Base-by-base conservation (phyloP, 2,888 invertebrate genomes). In the Molorchus minor region DNA sequence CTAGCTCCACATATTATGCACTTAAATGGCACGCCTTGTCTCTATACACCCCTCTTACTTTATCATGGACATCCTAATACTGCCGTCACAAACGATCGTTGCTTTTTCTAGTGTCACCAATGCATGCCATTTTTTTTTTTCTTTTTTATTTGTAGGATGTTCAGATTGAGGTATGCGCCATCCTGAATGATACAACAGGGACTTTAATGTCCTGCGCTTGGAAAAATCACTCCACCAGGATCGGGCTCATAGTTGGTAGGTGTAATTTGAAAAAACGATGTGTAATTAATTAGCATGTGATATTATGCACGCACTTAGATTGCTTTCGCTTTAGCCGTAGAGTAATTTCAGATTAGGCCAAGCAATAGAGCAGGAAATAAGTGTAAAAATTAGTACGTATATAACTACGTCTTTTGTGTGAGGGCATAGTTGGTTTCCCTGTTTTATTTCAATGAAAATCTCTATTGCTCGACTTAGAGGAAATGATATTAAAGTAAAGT, bases 181-280 rank as follows among this genome's bases (percentile, higher is more conserved):
- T 97, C 75, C 86, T 97, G 74, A 97, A 97, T 81, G 96, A 97
- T 82, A 93, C 96, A 61, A 94, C 93, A 19, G 96, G 96, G 67
- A 94, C 94, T 13, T 84, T 96, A 68, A 94, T 96, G 93, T 93
- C 95, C 13, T 95, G 94, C 82, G 94, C 94, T 56, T 91, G 92
- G 84, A 87, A 88, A 79, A 89, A 92, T 80, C 85, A 83, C 59
- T 83, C 87, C 77, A 92, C 92, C 82, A 85, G 88, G 73, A 84
- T 96, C 80, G 96, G 94, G 74, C 83, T 93, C 56, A 94, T 94
- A 77, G 85, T 91, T 71, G 92, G 92, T 90, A 85, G 86, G 88
- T 65, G 36, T 3, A 12, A 13, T 16, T 44, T 44, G 35, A 25
- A 38, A 35, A 49, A 20, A n/a, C n/a, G n/a, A n/a, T n/a, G n/a